Evolutionary conservation across 1,140 invertebrate genomes (phyloP), one percentile per base, ranked within the genome.

Genomic region (Cotesia typhae): DNA sequence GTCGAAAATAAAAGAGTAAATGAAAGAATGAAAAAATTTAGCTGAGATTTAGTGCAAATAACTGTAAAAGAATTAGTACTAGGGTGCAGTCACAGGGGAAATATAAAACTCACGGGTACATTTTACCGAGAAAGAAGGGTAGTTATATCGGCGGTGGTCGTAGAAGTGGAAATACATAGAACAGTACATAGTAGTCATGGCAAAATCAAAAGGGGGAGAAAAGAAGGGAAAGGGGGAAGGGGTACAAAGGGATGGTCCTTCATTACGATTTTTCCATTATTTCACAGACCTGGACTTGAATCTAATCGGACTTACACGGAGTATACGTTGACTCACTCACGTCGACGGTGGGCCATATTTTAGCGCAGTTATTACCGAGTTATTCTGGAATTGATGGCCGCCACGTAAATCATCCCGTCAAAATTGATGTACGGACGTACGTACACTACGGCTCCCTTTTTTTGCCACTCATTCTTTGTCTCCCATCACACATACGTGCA

Each of bases 381-480:
- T 82, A 82, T 82, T 82, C 78, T 80, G 78, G 79, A 81, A 81
- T 80, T 81, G 80, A 82, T 81, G 81, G 81, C 78, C 75, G 79
- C 78, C 79, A 74, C 78, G 81, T 82, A 82, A 81, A 82, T 82
- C 81, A 81, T 82, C 76, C 78, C 78, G 79, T 78, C 78, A 76
- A 78, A 75, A 82, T 81, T 81, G 79, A 82, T 81, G 81, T 81
- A 81, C 76, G 75, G 78, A 78, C 74, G 74, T 78, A 69, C 74
- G 64, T 75, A 75, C 10, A 47, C 74, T 71, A 66, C 70, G 70
- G 76, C 75, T 76, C 71, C 72, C 67, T 61, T 71, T 75, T 74
- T 75, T 76, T 77, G 55, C 70, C 70, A 72, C 64, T 71, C 65
- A 41, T 69, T 65, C 60, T 74, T 74, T 52, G 12, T 73, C 67